Evolutionary conservation across 2,797 vertebrate genomes (phyloP).

Genomic region (Lophotriccus pileatus): DNA sequence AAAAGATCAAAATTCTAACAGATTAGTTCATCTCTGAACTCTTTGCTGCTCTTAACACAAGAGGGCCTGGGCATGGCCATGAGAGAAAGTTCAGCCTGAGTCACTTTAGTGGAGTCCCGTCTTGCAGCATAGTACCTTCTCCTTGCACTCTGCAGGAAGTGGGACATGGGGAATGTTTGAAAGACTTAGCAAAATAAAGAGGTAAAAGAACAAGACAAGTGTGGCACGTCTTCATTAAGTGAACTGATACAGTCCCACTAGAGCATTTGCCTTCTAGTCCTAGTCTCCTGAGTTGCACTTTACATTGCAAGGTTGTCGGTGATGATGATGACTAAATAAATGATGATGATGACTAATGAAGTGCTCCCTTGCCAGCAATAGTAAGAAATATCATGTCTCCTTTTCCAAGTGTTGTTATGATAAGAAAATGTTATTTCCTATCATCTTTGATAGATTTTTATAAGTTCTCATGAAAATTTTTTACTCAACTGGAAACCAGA

Average conservation of each 20-base stretch:
- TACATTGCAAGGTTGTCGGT: not conserved
- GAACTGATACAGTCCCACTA: not conserved
- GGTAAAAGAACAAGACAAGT: not conserved
- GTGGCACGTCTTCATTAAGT: not conserved
- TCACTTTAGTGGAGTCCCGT: not conserved
- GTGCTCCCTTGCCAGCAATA: not conserved
- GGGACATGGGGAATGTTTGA: not conserved
- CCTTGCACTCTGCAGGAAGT: not conserved
- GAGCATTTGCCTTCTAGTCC: not conserved
- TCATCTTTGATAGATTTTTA: not conserved
- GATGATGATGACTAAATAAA: not conserved
- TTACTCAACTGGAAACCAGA: not conserved
- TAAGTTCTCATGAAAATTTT: not conserved
- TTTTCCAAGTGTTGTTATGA: not conserved
- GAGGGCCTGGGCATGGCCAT: not conserved
- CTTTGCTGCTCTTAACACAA: not conserved
- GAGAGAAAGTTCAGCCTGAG: not conserved
- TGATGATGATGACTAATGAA: not conserved
- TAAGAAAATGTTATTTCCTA: not conserved
- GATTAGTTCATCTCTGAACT: not conserved
- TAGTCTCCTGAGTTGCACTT: not conserved
- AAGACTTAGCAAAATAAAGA: not conserved
- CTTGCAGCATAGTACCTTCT: not conserved
- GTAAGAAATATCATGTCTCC: not conserved
- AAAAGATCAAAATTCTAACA: not conserved